Evolutionary conservation across 2,888 invertebrate species (phyloP).

Genomic region (Gandaritis pyraliata): DNA sequence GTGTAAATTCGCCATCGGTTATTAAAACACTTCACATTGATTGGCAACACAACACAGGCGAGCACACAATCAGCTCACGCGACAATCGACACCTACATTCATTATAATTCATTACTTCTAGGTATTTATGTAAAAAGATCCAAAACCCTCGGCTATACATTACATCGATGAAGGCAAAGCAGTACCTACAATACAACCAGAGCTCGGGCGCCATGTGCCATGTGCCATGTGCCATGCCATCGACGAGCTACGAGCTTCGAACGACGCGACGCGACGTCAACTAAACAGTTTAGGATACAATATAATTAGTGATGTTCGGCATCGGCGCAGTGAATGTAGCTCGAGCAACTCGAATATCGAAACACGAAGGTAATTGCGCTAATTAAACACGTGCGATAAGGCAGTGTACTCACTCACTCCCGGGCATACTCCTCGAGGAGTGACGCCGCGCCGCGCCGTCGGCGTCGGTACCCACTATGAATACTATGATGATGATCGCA

Average conservation of each 20-base stretch:
- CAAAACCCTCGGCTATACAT: constrained; percentile 47
- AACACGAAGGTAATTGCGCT: constrained; percentile 41
- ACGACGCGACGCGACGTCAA: too few species aligned
- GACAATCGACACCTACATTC: constrained; percentile 29
- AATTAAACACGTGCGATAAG: constrained; percentile 66
- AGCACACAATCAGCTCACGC: constrained; percentile 41
- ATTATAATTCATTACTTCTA: constrained; percentile 29
- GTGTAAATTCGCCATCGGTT: constrained; percentile 1
- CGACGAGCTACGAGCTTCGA: background rate
- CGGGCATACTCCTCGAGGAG: background rate
- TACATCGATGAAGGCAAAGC: constrained; percentile 22
- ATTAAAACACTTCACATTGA: background rate
- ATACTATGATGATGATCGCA: background rate
- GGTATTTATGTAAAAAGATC: constrained; percentile 53
- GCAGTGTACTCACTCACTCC: constrained; percentile 48
- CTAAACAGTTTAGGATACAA: too few species aligned
- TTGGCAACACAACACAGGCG: constrained; percentile 2
- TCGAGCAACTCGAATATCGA: constrained; percentile 17
- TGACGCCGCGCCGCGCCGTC: too few species aligned
- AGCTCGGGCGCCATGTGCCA: constrained; percentile 4
- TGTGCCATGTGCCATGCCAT: too few species aligned
- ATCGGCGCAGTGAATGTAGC: too few species aligned
- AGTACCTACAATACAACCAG: constrained; percentile 8
- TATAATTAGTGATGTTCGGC: too few species aligned
- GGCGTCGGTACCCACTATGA: too few species aligned